These are phyloP conservation scores for Pocillopora grandis DNA, from an alignment of 92 coral and sea anemone genomes.

Conservation along the genomic window DNA sequence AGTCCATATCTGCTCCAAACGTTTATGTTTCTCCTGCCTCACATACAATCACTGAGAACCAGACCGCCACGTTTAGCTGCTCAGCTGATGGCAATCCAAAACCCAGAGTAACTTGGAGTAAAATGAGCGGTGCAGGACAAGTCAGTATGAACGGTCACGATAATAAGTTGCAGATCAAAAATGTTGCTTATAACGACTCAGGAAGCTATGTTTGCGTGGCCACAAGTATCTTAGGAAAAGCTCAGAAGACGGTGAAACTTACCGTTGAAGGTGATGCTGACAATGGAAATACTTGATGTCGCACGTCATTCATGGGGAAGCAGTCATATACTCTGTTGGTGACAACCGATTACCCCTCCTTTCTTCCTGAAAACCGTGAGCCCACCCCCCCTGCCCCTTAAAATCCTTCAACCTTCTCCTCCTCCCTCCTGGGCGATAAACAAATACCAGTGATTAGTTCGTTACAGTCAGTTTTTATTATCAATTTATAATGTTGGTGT, in stretches of 20 bases:
- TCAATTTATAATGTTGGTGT: not conserved
- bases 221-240: not conserved
- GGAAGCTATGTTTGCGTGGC: slow-evolving; percentile 2
- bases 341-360: no score
- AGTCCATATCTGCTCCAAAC: slow-evolving; percentile 8
- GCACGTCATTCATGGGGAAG: not conserved
- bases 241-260: not conserved
- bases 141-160: not conserved
- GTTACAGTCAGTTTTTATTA: no score
- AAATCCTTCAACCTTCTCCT: no score
- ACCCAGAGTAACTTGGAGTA: slow-evolving; percentile 1
- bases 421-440: no score
- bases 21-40: slow-evolving; percentile 7
- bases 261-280: not conserved
- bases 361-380: no score
- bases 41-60: not conserved
- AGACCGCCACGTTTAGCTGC: not conserved
- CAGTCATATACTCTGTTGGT: not conserved
- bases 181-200: not conserved
- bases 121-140: not conserved
- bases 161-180: not conserved
- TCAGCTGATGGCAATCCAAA: slow-evolving; percentile 6
- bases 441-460: no score
- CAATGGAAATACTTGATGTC: no score
- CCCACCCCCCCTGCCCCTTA: no score